Conservation (phyloP, 1,140 invertebrate species). For the Babylonia areolata region DNA sequence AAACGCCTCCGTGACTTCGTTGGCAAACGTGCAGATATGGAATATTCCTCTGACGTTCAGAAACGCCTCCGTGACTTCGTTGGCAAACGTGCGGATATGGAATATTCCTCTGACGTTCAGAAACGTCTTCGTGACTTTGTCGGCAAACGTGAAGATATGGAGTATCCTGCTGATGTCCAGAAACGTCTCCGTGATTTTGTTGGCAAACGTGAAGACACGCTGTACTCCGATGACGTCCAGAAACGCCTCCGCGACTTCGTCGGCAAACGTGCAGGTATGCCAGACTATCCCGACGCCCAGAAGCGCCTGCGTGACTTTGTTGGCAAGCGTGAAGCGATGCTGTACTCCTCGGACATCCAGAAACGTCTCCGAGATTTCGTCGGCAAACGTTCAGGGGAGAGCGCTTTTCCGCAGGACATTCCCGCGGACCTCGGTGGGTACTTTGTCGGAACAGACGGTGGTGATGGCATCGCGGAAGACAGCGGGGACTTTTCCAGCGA, state of each 20-base stretch:
- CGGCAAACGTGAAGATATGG: neutral
- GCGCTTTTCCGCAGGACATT: neutral
- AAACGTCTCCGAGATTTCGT: conserved; percentile 27
- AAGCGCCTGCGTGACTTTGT: conserved; percentile 26
- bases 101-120: neutral
- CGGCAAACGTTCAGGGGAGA: neutral
- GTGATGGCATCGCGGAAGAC: neutral
- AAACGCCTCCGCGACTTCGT: conserved; percentile 27
- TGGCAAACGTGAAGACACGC: neutral
- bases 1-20: conserved; percentile 27
- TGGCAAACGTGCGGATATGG: neutral
- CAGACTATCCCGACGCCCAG: neutral
- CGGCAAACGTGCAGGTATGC: neutral
- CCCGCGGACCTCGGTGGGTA: neutral
- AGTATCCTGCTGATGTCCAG: neutral
- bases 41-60: neutral
- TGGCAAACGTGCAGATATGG: neutral
- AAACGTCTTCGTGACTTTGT: conserved; percentile 14
- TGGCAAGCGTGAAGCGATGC: neutral
- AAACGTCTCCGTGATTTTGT: conserved; percentile 31
- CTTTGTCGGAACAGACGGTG: neutral
- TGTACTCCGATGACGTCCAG: neutral
- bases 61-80: conserved; percentile 27
- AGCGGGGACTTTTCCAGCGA: no score
- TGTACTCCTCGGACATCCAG: neutral